phyloP scores from a whole-genome alignment of 2,888 invertebrate species.

The Machimus atricapillus region DNA sequence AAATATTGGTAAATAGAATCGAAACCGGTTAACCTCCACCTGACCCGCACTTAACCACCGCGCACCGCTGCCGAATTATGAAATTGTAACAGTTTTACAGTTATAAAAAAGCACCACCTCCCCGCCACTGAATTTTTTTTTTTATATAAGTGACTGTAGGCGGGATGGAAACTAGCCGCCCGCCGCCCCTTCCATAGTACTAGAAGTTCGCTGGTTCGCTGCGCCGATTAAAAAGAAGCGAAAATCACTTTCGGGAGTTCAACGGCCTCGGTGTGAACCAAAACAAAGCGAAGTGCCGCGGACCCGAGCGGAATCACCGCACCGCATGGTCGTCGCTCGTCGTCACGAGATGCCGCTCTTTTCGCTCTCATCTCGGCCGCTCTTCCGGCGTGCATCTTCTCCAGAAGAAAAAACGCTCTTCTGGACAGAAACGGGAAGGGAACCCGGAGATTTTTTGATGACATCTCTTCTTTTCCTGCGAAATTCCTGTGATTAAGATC shows the following conservation, averaged over 20 bases:
- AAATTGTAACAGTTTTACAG: background rate
- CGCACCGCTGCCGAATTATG: background rate
- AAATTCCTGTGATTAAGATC: background rate
- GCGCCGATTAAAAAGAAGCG: constrained; percentile 40
- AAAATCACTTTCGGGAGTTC: constrained; percentile 50
- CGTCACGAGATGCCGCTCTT: background rate
- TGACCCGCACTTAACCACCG: background rate
- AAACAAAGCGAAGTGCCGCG: constrained; percentile 45
- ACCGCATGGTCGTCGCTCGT: background rate
- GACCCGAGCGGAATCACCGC: constrained; percentile 14
- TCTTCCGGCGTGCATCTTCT: background rate
- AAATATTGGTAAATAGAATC: too few relatives aligned
- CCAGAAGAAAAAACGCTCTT: background rate
- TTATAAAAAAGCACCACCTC: background rate
- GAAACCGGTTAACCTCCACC: background rate
- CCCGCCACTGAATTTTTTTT: background rate
- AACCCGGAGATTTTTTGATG: background rate
- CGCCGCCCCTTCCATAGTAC: background rate
- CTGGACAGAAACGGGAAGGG: background rate
- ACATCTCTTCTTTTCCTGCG: background rate
- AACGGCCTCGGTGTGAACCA: constrained; percentile 50
- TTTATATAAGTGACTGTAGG: constrained; percentile 30
- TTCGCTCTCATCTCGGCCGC: background rate
- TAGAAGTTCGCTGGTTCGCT: constrained; percentile 1
- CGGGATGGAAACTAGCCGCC: background rate